These are phyloP conservation scores for Strongylocentrotus purpuratus DNA, from an alignment of 35 echinoderm and acorn worm species.

Conservation along the genomic window DNA sequence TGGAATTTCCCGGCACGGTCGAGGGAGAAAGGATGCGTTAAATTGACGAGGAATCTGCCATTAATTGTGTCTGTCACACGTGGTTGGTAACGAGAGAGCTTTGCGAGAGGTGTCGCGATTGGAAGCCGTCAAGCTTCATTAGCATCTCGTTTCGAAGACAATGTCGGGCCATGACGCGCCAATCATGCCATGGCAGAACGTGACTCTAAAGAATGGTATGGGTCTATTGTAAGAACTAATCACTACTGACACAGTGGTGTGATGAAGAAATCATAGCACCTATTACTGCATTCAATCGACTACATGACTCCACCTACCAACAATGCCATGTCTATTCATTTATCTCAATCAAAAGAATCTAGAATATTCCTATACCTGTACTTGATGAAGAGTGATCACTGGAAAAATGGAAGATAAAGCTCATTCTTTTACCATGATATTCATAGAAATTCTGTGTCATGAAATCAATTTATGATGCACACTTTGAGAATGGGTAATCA, in stretches of 20 bases:
- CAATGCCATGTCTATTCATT: neutral
- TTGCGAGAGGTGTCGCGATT: neutral
- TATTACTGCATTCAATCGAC: neutral
- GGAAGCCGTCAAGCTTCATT: neutral
- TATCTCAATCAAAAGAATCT: neutral
- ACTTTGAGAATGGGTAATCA: too few species aligned
- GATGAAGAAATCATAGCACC: neutral
- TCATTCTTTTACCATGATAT: too few species aligned
- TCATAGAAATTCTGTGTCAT: too few species aligned
- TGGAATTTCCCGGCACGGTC: neutral
- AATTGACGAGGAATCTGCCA: slow-evolving; percentile 29
- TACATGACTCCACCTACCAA: too few species aligned
- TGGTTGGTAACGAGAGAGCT: neutral
- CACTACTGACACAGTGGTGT: neutral
- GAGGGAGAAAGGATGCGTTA: slow-evolving; percentile 5
- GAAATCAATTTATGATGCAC: too few species aligned
- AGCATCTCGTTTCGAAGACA: neutral
- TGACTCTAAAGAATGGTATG: neutral
- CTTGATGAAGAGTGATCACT: too few species aligned
- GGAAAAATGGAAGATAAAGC: too few species aligned
- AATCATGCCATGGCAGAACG: neutral
- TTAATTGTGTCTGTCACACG: slow-evolving; percentile 21
- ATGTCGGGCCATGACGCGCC: neutral
- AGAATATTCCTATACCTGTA: neutral
- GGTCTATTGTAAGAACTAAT: neutral